Percentiles rank a stretch among this genome's conserved stretches.
Conservation (phyloP, 2,113 vertebrate genomes). For the Megalops atlanticus region DNA sequence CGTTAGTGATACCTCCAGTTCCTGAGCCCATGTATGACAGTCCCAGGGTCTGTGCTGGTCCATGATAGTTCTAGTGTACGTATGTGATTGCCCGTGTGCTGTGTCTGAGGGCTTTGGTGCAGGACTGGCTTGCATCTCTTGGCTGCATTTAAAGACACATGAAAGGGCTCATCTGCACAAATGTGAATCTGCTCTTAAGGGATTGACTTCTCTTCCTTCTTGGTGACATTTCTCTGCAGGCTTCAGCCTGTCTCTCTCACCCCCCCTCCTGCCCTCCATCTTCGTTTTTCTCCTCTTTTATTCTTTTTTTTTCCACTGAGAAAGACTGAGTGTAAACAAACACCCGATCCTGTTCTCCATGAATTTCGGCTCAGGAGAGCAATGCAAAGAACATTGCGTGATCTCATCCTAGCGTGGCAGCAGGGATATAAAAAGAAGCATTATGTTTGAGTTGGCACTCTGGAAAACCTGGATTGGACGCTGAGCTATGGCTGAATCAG, state of each 20-base stretch:
- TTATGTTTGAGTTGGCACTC: not conserved
- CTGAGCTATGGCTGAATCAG: not conserved
- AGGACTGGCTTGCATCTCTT: not conserved
- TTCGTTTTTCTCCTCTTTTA: not conserved
- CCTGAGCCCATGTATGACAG: not conserved
- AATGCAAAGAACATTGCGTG: not conserved
- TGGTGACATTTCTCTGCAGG: constrained; percentile 36
- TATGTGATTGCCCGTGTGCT: not conserved
- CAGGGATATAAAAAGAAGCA: not conserved
- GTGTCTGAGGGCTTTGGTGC: not conserved
- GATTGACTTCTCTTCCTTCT: constrained; percentile 34
- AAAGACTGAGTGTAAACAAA: not conserved
- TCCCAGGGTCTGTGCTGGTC: not conserved
- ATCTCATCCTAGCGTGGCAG: not conserved
- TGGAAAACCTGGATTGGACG: not conserved
- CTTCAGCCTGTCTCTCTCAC: constrained; percentile 14
- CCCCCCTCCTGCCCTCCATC: not conserved
- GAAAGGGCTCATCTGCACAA: constrained; percentile 7
- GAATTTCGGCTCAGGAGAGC: not conserved
- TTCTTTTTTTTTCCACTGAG: not conserved
- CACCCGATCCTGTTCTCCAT: not conserved
- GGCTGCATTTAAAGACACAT: not conserved
- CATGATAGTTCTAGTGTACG: not conserved
- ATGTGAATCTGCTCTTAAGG: constrained; percentile 46
- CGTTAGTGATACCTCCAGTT: not conserved